Conservation (phyloP, 2,797 vertebrate species). For the Anniella stebbinsi region DNA sequence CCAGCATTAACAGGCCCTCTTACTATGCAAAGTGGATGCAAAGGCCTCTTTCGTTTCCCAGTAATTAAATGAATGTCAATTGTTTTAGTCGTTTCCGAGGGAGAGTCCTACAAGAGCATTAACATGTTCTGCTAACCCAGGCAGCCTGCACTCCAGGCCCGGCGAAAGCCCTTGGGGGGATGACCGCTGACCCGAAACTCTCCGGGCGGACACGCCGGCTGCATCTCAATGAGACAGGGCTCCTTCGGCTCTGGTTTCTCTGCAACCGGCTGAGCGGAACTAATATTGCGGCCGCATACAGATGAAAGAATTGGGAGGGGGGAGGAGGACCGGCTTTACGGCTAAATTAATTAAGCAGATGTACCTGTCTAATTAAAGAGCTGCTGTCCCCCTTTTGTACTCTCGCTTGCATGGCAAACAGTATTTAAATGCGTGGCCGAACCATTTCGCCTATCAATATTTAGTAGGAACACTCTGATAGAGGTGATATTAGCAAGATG, state of each 20-base stretch:
- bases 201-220: slow-evolving; percentile 64
- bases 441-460: slow-evolving; percentile 77
- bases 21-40: slow-evolving; percentile 76
- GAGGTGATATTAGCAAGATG: slow-evolving; percentile 78
- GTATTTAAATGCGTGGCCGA: slow-evolving; percentile 75
- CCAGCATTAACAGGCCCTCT: slow-evolving; percentile 60
- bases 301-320: slow-evolving; percentile 75
- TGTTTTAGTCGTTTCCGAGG: slow-evolving; percentile 76
- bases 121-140: slow-evolving; percentile 87
- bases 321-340: slow-evolving; percentile 82
- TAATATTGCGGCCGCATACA: slow-evolving; percentile 83
- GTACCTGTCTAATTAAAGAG: slow-evolving; percentile 79
- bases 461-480: slow-evolving; percentile 70
- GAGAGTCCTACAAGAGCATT: slow-evolving; percentile 80
- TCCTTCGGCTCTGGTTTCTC: slow-evolving; percentile 74
- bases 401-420: slow-evolving; percentile 70
- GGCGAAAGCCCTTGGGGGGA: slow-evolving; percentile 74
- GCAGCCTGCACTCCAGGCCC: slow-evolving; percentile 73
- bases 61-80: slow-evolving; percentile 89
- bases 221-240: slow-evolving; percentile 84
- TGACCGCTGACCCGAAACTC: slow-evolving; percentile 83
- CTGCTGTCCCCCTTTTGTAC: slow-evolving; percentile 69
- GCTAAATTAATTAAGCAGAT: slow-evolving; percentile 91
- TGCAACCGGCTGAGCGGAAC: slow-evolving; percentile 81
- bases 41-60: slow-evolving; percentile 80